These are phyloP conservation scores for Hyles vespertilio DNA, from an alignment of 1,140 invertebrate species.

Conservation along the genomic window DNA sequence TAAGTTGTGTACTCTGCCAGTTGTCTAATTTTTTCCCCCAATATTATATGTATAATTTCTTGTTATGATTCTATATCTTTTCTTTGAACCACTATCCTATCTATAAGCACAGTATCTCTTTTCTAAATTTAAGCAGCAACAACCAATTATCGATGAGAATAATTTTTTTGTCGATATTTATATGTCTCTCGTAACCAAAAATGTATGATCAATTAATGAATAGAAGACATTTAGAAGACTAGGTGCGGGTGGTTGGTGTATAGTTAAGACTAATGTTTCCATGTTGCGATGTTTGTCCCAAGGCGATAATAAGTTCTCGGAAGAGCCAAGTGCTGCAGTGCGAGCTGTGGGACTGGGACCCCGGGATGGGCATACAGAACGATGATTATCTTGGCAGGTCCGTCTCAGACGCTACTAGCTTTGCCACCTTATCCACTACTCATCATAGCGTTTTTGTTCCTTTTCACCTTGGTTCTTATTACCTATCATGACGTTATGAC, in stretches of 20 bases:
- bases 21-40: too few relatives aligned
- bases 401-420: conserved; percentile 43
- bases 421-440: conserved; percentile 30
- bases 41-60: not conserved
- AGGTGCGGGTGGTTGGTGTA: not conserved
- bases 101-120: not conserved
- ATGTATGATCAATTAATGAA: too few relatives aligned
- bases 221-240: too few relatives aligned
- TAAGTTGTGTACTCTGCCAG: too few relatives aligned
- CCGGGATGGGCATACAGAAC: conserved; percentile 85
- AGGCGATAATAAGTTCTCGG: conserved; percentile 84
- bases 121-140: not conserved
- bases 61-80: not conserved
- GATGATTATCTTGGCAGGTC: conserved; percentile 93
- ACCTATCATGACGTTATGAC: conserved; percentile 4
- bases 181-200: too few relatives aligned
- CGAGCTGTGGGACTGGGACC: conserved; percentile 91
- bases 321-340: conserved; percentile 83
- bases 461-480: conserved; percentile 20
- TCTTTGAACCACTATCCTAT: not conserved
- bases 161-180: too few relatives aligned
- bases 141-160: too few relatives aligned
- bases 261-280: conserved; percentile 19
- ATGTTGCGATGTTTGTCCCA: conserved; percentile 63
- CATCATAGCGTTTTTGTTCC: conserved; percentile 12